Evolutionary conservation across 2,113 vertebrate species (phyloP).

Genomic region (Urocitellus parryii): DNA sequence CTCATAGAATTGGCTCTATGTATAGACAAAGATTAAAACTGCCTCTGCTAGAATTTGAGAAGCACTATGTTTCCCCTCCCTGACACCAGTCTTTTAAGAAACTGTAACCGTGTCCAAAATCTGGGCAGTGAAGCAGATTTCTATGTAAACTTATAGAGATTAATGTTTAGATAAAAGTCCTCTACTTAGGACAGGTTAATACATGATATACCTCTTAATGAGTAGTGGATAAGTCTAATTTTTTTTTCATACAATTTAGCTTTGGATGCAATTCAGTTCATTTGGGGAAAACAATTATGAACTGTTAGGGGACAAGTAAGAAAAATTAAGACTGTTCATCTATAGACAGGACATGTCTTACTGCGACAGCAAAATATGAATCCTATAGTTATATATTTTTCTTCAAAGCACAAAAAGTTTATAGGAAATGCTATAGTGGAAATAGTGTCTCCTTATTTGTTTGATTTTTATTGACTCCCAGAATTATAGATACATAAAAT

Average conservation of each 20-base stretch:
- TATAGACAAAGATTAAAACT: conserved; percentile 57
- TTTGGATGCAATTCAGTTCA: background rate
- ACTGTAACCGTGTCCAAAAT: background rate
- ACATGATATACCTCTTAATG: background rate
- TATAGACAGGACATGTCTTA: background rate
- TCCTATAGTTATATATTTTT: background rate
- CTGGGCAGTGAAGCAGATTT: background rate
- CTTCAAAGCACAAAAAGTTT: background rate
- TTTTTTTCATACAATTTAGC: background rate
- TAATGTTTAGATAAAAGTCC: background rate
- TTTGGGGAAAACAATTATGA: background rate
- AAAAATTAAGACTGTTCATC: background rate
- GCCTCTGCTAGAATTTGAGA: background rate
- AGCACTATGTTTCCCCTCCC: background rate
- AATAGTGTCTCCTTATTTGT: background rate
- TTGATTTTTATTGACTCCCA: background rate
- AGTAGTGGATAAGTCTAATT: background rate
- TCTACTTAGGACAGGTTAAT: background rate
- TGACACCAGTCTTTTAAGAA: background rate
- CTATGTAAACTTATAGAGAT: background rate
- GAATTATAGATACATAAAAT: background rate
- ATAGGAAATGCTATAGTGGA: background rate
- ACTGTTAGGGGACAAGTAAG: background rate
- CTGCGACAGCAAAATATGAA: background rate
- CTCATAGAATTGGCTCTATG: background rate